Conservation (phyloP, 2,888 invertebrate genomes). For the Strigamia crassipes region DNA sequence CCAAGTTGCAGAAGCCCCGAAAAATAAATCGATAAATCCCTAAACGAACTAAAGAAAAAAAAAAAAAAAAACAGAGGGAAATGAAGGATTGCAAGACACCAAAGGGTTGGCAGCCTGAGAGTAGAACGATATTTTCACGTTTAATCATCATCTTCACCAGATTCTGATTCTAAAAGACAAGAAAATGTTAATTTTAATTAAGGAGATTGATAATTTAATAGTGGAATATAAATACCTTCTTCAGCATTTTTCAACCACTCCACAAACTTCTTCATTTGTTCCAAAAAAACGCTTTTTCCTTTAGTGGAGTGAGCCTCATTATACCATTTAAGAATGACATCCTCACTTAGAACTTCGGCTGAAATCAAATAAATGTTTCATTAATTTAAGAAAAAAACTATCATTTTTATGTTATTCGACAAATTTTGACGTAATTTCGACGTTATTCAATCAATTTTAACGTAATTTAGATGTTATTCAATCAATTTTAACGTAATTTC, state of each 20-base stretch:
- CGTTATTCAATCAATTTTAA: background rate
- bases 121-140: background rate
- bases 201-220: too few relatives aligned
- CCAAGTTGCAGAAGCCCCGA: background rate
- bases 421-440: background rate
- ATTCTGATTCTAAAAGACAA: constrained; percentile 58
- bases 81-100: background rate
- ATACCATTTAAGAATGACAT: constrained; percentile 95
- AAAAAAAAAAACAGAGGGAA: background rate
- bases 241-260: constrained; percentile 98
- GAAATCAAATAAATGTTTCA: constrained; percentile 47
- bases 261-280: constrained; percentile 96
- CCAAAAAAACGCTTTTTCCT: constrained; percentile 96
- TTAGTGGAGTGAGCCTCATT: constrained; percentile 89
- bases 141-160: constrained; percentile 64
- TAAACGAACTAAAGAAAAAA: background rate
- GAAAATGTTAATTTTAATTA: too few relatives aligned
- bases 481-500: background rate
- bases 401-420: too few relatives aligned
- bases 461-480: background rate
- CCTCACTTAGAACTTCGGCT: constrained; percentile 92
- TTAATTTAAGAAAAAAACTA: background rate
- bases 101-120: background rate
- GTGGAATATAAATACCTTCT: constrained; percentile 67
- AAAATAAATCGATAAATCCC: background rate